Percentiles rank a stretch among this genome's conserved stretches.
Conservation (phyloP, 2,113 vertebrate genomes). For the Nothoprocta perdicaria region DNA sequence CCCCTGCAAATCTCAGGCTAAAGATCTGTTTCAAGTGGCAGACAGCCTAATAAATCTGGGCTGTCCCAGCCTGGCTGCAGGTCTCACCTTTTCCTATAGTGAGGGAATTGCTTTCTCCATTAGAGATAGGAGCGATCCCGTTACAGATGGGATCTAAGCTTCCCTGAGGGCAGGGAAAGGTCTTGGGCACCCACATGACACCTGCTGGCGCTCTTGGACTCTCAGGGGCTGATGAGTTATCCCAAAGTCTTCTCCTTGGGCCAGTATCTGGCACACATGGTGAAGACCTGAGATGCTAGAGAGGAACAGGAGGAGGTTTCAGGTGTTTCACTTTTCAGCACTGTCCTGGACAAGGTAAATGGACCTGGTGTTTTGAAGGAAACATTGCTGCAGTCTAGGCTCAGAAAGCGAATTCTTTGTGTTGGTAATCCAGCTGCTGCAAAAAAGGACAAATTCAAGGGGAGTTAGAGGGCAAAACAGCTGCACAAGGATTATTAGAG, state of each 20-base stretch:
- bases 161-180: background rate
- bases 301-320: background rate
- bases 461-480: background rate
- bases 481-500: background rate
- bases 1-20: conserved; percentile 36
- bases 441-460: background rate
- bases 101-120: conserved; percentile 7
- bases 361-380: background rate
- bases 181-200: background rate
- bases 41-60: conserved; percentile 50
- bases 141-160: conserved; percentile 45
- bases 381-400: background rate
- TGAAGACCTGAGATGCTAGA: background rate
- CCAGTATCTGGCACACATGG: background rate
- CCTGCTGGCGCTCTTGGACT: background rate
- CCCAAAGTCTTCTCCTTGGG: background rate
- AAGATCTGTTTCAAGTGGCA: conserved; percentile 38
- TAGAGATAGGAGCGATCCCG: conserved; percentile 32
- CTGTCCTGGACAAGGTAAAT: background rate
- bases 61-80: background rate
- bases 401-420: accelerated
- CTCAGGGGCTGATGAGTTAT: background rate
- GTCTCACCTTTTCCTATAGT: conserved; percentile 22
- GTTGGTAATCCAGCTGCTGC: background rate
- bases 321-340: background rate